Evolutionary conservation across 2,797 vertebrate species (phyloP).

Genomic region (Mus spretus): DNA sequence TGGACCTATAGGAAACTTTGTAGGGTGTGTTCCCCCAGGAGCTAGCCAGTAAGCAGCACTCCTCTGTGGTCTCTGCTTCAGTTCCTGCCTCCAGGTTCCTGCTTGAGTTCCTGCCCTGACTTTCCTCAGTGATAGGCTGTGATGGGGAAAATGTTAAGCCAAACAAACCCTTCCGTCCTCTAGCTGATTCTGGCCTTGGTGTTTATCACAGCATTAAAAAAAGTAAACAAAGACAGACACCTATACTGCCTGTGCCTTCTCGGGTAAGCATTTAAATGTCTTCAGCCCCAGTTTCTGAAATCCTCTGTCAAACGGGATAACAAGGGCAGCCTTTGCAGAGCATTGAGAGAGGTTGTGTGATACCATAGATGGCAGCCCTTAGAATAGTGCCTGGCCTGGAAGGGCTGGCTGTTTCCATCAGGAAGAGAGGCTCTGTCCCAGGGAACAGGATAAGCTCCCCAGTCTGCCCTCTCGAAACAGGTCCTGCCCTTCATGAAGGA

Average conservation of each 20-base stretch:
- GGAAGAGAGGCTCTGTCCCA: neutral
- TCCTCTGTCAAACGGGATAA: neutral
- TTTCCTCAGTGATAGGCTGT: neutral
- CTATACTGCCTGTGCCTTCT: too few relatives aligned
- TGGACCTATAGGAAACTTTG: too few relatives aligned
- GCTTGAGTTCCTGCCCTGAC: neutral
- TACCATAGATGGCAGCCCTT: neutral
- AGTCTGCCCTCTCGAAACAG: neutral
- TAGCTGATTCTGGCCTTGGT: too few relatives aligned
- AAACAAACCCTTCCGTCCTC: neutral
- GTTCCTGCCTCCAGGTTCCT: neutral
- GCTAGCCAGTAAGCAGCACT: neutral
- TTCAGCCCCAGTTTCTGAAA: neutral
- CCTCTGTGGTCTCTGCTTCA: neutral
- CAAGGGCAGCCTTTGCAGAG: neutral
- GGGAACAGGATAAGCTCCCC: neutral
- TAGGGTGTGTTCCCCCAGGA: neutral
- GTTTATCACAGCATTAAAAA: neutral
- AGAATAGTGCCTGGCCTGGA: neutral
- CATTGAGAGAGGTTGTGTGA: neutral
- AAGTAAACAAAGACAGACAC: neutral
- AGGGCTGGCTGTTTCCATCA: rapidly evolving
- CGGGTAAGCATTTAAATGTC: rapidly evolving
- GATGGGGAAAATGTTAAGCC: neutral
- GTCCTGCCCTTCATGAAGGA: rapidly evolving